These are phyloP conservation scores for Lepidothrix coronata DNA, from an alignment of 2,113 vertebrate genomes.

Conservation along the genomic window DNA sequence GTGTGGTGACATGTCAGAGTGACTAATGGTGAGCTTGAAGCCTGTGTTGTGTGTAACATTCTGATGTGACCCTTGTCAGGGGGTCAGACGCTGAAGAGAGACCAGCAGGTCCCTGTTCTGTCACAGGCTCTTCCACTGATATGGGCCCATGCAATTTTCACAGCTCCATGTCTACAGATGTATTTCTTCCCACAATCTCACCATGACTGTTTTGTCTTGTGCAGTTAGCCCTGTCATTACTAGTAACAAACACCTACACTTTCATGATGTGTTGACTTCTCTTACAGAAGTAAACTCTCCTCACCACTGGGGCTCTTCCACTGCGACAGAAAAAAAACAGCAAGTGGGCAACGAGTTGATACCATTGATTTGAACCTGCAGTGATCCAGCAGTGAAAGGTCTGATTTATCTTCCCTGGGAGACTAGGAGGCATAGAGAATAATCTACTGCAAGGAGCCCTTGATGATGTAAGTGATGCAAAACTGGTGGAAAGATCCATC, in stretches of 20 bases:
- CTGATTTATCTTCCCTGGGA: neutral
- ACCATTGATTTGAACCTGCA: neutral
- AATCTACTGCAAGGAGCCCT: neutral
- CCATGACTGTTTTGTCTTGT: neutral
- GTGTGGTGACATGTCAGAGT: neutral
- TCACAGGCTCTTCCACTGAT: neutral
- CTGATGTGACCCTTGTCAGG: accelerated
- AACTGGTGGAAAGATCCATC: neutral
- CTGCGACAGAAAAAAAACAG: neutral
- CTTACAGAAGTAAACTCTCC: neutral
- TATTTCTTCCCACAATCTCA: neutral
- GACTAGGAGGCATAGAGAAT: neutral
- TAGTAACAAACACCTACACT: neutral
- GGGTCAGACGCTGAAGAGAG: neutral
- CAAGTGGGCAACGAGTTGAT: neutral
- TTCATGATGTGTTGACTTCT: neutral
- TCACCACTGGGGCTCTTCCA: neutral
- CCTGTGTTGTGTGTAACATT: neutral
- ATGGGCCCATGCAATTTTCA: neutral
- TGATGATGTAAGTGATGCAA: neutral
- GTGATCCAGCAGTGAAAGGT: neutral
- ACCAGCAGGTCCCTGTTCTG: neutral
- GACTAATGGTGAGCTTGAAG: neutral
- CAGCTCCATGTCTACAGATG: neutral
- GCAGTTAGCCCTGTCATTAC: neutral